phyloP scores from a whole-genome alignment of 2,797 vertebrate species.

The Bradypodion pumilum region DNA sequence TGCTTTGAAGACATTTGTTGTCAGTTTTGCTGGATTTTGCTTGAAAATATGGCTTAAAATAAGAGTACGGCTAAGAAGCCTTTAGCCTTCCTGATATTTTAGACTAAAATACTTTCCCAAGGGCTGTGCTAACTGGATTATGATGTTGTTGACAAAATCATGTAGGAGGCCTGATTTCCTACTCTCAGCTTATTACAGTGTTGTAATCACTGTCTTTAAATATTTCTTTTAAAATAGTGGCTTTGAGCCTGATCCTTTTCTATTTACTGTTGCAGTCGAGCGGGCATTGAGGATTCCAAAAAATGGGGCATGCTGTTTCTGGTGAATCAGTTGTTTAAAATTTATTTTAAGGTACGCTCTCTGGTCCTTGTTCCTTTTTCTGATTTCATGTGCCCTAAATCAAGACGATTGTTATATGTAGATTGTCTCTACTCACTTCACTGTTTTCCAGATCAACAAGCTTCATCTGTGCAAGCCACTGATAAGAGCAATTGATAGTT shows the following conservation, averaged over 20 bases:
- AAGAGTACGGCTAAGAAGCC: neutral
- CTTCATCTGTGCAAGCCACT: slow-evolving; percentile 95
- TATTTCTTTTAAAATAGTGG: neutral
- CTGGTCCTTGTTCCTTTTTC: slow-evolving; percentile 28
- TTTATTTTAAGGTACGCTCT: slow-evolving; percentile 93
- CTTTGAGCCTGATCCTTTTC: neutral
- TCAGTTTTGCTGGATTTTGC: too few relatives aligned
- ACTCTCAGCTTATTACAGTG: too few relatives aligned
- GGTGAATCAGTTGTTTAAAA: slow-evolving; percentile 97
- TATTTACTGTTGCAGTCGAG: slow-evolving; percentile 80
- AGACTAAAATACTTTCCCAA: neutral
- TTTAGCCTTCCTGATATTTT: neutral
- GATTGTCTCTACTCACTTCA: neutral
- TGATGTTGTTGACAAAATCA: neutral
- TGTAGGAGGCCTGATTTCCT: neutral
- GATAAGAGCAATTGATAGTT: slow-evolving; percentile 96
- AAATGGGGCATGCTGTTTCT: slow-evolving; percentile 99
- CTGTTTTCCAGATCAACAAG: slow-evolving; percentile 88
- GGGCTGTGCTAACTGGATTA: too few relatives aligned
- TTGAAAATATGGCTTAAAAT: neutral
- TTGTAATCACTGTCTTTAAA: neutral
- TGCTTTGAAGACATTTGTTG: too few relatives aligned
- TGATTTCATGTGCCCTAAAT: slow-evolving; percentile 11
- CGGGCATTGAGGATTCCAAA: slow-evolving; percentile 94
- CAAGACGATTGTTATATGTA: neutral